Evolutionary conservation across 2,888 invertebrate genomes (phyloP), one percentile per base, ranked within the genome.

Genomic region (Chymomyza amoena): DNA sequence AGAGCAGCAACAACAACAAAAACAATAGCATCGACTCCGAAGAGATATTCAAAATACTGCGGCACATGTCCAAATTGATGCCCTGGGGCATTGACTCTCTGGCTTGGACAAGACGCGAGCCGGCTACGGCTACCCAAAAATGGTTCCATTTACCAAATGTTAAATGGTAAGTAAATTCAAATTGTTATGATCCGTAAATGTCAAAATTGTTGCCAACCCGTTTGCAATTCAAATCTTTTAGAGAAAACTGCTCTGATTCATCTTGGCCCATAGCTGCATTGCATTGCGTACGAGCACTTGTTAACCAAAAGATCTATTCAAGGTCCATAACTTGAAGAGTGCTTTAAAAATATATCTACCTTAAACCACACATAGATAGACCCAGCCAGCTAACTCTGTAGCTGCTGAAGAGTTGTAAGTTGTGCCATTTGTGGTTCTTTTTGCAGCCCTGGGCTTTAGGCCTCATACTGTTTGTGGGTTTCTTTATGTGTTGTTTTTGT

Each of bases 111-210:
- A 15, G 16, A 36, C 64, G 54, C n/a, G n/a, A n/a, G n/a, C n/a
- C n/a, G 64, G 4, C 28, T 4, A 45, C 39, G 45, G 54, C 72
- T 75, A 51, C 6, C 84, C 88, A 82, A 86, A 86, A 88, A 87
- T 78, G 85, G 87, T 88, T 84, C 81, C 85, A 85, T 85, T 85
- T 86, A 79, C 85, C 75, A 76, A 61, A 54, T 54, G 54, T 13
- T 20, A 54, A 54, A 78, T 76, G 73, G 74, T 82, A 84, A 88
- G 74, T 82, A 84, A 88, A 90, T 89, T 89, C 77, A 88, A 87
- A 90, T 89, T 89, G 89, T 90, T 91, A 91, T 91, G 90, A 91
- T 91, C 90, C 91, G 91, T 90, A 91, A 91, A 91, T 91, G 91
- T 91, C 90, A 90, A 83, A 86, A 88, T 79, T 79, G 75, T 76